Conservation (phyloP, 1,140 invertebrate genomes). For the Cephus cinctus region DNA sequence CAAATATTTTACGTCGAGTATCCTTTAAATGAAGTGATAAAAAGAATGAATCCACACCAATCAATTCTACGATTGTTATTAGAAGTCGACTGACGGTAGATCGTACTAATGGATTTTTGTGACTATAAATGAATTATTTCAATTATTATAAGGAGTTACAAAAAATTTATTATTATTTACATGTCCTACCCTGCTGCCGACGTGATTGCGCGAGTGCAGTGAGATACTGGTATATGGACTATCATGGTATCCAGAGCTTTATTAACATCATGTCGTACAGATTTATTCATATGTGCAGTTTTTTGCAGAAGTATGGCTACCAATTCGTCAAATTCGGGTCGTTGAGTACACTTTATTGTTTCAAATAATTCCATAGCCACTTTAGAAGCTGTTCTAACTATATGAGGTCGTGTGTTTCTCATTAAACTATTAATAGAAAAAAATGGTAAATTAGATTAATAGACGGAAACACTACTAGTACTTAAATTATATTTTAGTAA, state of each 20-base stretch:
- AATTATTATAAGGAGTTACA: background rate
- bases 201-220: slow-evolving; percentile 15
- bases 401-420: slow-evolving; percentile 20
- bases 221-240: slow-evolving; percentile 13
- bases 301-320: slow-evolving; percentile 19
- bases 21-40: slow-evolving; percentile 15
- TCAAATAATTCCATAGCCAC: slow-evolving; percentile 22
- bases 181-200: slow-evolving; percentile 9
- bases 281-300: slow-evolving; percentile 20
- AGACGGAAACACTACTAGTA: too few relatives aligned
- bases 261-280: slow-evolving; percentile 19
- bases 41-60: slow-evolving; percentile 20
- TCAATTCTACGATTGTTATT: slow-evolving; percentile 16
- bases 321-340: slow-evolving; percentile 27
- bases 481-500: too few relatives aligned
- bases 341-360: slow-evolving; percentile 20
- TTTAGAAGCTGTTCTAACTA: slow-evolving; percentile 22
- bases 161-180: too few relatives aligned
- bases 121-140: slow-evolving; percentile 10
- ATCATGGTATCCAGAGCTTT: slow-evolving; percentile 23
- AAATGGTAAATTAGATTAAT: background rate
- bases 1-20: slow-evolving; percentile 17
- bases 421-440: slow-evolving; percentile 15
- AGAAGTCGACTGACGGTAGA: slow-evolving; percentile 21
- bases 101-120: slow-evolving; percentile 23